Evolutionary conservation across 2,888 invertebrate species (phyloP).

Genomic region (Agrotis clavis): DNA sequence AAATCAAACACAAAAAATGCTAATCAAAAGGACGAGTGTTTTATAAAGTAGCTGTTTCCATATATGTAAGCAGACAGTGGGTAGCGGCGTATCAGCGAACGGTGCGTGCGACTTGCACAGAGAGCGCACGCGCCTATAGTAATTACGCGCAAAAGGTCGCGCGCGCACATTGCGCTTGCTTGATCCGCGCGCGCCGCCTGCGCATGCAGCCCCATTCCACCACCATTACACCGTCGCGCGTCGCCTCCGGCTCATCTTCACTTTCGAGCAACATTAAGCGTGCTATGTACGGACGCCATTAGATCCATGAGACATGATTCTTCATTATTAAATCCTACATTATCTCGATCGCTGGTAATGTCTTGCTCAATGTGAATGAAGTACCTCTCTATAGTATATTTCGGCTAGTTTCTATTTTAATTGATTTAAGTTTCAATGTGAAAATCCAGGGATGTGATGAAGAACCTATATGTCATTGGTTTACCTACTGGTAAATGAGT

Average conservation of each 20-base stretch:
- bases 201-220: conserved; percentile 62
- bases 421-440: neutral
- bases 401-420: neutral
- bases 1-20: conserved; percentile 84
- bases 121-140: conserved; percentile 84
- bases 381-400: neutral
- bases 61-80: conserved; percentile 77
- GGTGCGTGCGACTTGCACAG: conserved; percentile 68
- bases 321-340: conserved; percentile 34
- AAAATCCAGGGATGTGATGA: neutral
- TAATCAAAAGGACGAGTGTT: conserved; percentile 80
- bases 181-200: conserved; percentile 71
- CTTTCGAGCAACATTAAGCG: conserved; percentile 55
- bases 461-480: neutral
- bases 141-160: conserved; percentile 89
- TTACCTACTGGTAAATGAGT: neutral
- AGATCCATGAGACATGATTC: conserved; percentile 48
- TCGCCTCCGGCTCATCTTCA: conserved; percentile 63
- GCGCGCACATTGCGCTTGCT: conserved; percentile 85
- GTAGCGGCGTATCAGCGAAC: conserved; percentile 58
- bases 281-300: conserved; percentile 48
- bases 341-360: conserved; percentile 29
- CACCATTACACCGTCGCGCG: conserved; percentile 48
- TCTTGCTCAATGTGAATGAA: conserved; percentile 20
- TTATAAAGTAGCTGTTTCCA: conserved; percentile 81